phyloP scores from a whole-genome alignment of 2,113 vertebrate genomes.

The Seriola rivoliana region DNA sequence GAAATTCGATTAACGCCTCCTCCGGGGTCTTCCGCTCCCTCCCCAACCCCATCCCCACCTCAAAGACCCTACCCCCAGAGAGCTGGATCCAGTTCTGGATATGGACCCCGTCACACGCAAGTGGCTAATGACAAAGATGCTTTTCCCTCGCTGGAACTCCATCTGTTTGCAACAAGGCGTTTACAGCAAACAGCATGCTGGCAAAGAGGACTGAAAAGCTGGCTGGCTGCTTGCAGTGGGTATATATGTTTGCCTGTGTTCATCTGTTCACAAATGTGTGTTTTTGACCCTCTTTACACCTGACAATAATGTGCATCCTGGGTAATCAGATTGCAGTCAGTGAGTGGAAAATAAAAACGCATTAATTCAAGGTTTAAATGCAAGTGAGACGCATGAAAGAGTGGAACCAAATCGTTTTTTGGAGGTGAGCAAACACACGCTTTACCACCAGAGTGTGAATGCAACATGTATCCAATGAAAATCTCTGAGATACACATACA shows the following conservation, averaged over 20 bases:
- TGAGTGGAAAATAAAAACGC: slow-evolving; percentile 21
- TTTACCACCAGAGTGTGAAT: slow-evolving; percentile 20
- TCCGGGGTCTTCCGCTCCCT: slow-evolving; percentile 40
- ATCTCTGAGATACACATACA: slow-evolving; percentile 24
- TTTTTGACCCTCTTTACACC: slow-evolving; percentile 19
- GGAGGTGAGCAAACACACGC: slow-evolving; percentile 6
- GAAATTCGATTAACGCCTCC: slow-evolving; percentile 76
- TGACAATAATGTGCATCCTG: neutral
- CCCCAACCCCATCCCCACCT: slow-evolving; percentile 4
- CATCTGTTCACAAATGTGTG: neutral
- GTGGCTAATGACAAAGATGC: slow-evolving; percentile 71
- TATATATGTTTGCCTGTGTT: slow-evolving; percentile 12
- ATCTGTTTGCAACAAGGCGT: slow-evolving; percentile 72
- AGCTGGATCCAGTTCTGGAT: slow-evolving; percentile 35
- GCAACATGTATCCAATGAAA: slow-evolving; percentile 10
- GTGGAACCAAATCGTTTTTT: neutral
- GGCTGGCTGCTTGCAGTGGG: slow-evolving; percentile 19
- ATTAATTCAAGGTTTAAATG: slow-evolving; percentile 37
- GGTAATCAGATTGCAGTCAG: slow-evolving; percentile 2
- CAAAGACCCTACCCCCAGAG: slow-evolving; percentile 22
- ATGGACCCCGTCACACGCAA: slow-evolving; percentile 31
- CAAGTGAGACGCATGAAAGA: neutral
- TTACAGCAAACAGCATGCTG: slow-evolving; percentile 69
- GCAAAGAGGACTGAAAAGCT: slow-evolving; percentile 45
- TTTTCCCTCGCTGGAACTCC: slow-evolving; percentile 70